phyloP scores from a whole-genome alignment of 2,888 invertebrate genomes.

The Eristalis arbustorum region DNA sequence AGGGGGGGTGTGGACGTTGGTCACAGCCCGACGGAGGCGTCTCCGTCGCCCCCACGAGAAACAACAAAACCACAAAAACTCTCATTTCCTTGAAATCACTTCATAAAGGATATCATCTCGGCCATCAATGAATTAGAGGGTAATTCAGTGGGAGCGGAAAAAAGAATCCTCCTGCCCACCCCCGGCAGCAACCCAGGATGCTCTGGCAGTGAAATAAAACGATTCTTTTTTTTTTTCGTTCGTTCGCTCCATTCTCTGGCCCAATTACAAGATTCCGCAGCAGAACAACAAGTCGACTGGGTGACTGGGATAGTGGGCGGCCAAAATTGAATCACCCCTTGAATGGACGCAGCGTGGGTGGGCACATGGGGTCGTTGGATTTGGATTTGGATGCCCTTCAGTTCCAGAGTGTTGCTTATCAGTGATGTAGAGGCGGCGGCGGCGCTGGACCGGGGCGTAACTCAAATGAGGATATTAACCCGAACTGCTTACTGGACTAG shows the following conservation, averaged over 20 bases:
- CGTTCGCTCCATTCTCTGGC: conserved; percentile 20
- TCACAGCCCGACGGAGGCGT: not conserved
- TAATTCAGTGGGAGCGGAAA: conserved; percentile 21
- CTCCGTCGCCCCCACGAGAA: not conserved
- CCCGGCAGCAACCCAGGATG: not conserved
- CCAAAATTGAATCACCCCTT: conserved; percentile 23
- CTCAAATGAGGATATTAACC: conserved; percentile 46
- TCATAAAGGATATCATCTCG: conserved; percentile 55
- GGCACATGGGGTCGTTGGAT: conserved; percentile 14
- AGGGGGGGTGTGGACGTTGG: not conserved
- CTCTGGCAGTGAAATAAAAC: conserved; percentile 13
- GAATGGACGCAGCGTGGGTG: conserved; percentile 5
- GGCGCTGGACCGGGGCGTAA: conserved; percentile 24
- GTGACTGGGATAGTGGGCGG: too few relatives aligned
- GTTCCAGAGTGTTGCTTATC: conserved; percentile 22
- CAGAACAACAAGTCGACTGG: not conserved
- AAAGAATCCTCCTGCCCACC: conserved; percentile 3
- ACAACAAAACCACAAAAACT: conserved; percentile 37
- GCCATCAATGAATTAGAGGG: conserved; percentile 62
- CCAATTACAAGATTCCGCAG: conserved; percentile 34
- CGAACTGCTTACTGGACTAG: conserved; percentile 1
- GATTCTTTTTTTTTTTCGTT: conserved; percentile 14
- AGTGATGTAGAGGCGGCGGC: conserved; percentile 30
- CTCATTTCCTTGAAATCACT: conserved; percentile 54
- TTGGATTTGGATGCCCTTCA: not conserved